A percentile compares a stretch with the other conserved stretches of the same genome.
These are phyloP conservation scores for Eleginops maclovinus DNA, from an alignment of 2,113 vertebrate species.

Conservation along the genomic window DNA sequence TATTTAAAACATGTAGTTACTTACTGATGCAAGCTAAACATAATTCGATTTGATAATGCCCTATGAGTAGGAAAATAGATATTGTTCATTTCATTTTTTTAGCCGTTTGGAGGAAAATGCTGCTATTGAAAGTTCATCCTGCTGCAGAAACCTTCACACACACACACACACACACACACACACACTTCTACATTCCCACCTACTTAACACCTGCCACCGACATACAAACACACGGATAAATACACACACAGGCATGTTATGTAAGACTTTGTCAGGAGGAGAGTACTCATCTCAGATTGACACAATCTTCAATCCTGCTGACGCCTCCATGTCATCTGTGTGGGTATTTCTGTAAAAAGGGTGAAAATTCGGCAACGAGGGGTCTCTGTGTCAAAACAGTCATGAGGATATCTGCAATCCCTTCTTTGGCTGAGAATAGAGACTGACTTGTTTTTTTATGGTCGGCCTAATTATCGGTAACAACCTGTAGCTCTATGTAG, in stretches of 20 bases:
- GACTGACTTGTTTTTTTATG: too few relatives aligned
- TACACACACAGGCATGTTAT: constrained; percentile 22
- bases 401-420: neutral
- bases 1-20: neutral
- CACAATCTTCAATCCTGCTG: constrained; percentile 32
- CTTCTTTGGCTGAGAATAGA: too few relatives aligned
- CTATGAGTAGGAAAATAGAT: neutral
- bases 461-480: too few relatives aligned
- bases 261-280: constrained; percentile 54
- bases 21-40: constrained; percentile 26
- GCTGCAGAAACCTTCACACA: constrained; percentile 26
- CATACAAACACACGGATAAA: too few relatives aligned
- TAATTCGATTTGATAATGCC: constrained; percentile 20
- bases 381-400: neutral
- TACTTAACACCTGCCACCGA: constrained; percentile 48
- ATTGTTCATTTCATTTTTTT: neutral
- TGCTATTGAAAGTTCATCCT: constrained; percentile 8
- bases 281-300: constrained; percentile 28
- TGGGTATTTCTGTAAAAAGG: constrained; percentile 25
- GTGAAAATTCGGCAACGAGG: neutral
- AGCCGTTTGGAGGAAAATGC: neutral
- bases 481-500: too few relatives aligned
- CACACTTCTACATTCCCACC: constrained; percentile 33
- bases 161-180: constrained; percentile 37
- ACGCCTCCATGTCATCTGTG: constrained; percentile 56